Base-by-base conservation (phyloP, 23 tunicate species). In the Halocynthia aurantium region DNA sequence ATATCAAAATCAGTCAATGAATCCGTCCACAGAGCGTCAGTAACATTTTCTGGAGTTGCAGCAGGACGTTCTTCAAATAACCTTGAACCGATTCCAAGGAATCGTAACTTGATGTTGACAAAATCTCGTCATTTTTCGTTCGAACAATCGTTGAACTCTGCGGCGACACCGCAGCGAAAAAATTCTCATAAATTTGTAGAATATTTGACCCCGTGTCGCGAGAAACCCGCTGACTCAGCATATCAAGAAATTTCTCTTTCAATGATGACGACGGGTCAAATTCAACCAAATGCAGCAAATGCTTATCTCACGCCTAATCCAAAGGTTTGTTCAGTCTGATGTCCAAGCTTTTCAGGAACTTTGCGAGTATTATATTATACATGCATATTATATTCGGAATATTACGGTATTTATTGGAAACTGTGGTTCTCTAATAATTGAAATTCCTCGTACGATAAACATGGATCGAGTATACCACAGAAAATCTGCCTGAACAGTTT, bases 181-280 rank as follows among this genome's bases (percentile, higher is more conserved):
- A 65, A 65, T 49, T 71, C 76, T 10, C 44, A 31, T 31, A 31
- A 31, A 31, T 31, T 31, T 31, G 44, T 31, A 31, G 44, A 31
- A 31, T 71, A n/a, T 15, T 54, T 40, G 22, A 74, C 78, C 19
- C 78, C 78, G 7, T 54, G 19, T 54, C 62, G 63, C 22, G 57
- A 80, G 60, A 52, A 50, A 13, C 50, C 49, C 7, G 58, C 31
- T 44, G 83, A 71, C 11, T 52, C 12, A 15, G 7, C 19, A 50
- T 72, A 63, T 7, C 67, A 73, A 22, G 90, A 84, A 18, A 80
- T 85, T 73, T 84, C 90, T 8, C 81, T 85, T 53, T 73, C 90
- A n/a, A 20, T 80, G 81, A 80, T 85, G 81, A 80, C 90, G 20
- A 71, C 89, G 63, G 67, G 78, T 50, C 22, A 57, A 13, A 40